Percentiles rank a stretch among this genome's conserved stretches.
Conservation (phyloP, 2,888 invertebrate genomes). For the Synanthedon tipuliformis region DNA sequence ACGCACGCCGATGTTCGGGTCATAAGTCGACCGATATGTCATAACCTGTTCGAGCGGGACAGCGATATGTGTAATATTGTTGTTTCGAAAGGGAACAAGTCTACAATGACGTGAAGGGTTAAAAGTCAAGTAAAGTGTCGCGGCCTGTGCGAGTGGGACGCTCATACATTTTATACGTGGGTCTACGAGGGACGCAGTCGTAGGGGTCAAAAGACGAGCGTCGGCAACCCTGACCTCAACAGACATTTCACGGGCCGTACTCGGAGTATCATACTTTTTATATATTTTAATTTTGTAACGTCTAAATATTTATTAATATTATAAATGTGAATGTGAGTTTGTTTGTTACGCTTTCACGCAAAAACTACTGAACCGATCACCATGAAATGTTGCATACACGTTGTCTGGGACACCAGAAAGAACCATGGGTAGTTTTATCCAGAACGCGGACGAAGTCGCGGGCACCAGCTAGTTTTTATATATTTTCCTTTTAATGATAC, state of each 20-base stretch:
- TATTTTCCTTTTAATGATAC: too few species aligned
- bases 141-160: conserved; percentile 51
- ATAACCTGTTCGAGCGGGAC: conserved; percentile 61
- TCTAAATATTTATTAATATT: too few species aligned
- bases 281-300: too few species aligned
- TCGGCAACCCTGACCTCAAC: conserved; percentile 65
- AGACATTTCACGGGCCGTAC: conserved; percentile 48
- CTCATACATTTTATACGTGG: conserved; percentile 20
- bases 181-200: conserved; percentile 31
- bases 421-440: too few species aligned
- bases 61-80: conserved; percentile 21
- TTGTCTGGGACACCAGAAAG: too few species aligned
- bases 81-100: conserved; percentile 40
- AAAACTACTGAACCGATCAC: too few species aligned
- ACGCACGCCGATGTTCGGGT: conserved; percentile 46
- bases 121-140: conserved; percentile 66
- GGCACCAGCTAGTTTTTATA: too few species aligned
- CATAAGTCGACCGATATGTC: conserved; percentile 68
- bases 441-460: too few species aligned
- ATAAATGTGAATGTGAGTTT: too few species aligned
- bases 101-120: conserved; percentile 64
- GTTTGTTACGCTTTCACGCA: too few species aligned
- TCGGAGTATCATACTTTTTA: conserved; percentile 13
- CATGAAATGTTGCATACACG: too few species aligned
- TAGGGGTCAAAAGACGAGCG: conserved; percentile 66